phyloP scores from a whole-genome alignment of 2,888 invertebrate species.

The Acrobasis repandana region DNA sequence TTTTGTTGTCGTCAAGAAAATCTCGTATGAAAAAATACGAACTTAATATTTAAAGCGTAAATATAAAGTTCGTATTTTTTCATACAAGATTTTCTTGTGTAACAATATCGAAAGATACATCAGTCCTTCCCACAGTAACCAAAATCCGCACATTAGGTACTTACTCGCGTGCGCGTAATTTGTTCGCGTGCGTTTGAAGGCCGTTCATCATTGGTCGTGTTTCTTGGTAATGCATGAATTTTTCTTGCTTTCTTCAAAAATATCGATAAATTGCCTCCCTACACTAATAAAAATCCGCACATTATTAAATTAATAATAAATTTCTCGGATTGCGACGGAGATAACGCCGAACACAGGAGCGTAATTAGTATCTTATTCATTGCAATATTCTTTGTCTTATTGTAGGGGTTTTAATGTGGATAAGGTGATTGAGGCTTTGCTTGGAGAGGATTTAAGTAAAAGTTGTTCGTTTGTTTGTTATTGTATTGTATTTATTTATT shows the following conservation, averaged over 20 bases:
- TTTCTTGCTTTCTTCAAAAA: not conserved
- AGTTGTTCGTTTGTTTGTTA: no score
- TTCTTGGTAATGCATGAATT: not conserved
- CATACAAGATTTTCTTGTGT: not conserved
- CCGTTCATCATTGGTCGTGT: no score
- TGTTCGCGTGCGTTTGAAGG: no score
- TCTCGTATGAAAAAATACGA: no score
- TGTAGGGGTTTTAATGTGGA: slow-evolving; percentile 32
- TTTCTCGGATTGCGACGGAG: slow-evolving; percentile 40
- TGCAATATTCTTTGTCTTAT: slow-evolving; percentile 40
- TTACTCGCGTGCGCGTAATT: not conserved
- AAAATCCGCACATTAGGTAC: not conserved
- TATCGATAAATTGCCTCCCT: slow-evolving; percentile 29
- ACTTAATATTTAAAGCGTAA: no score
- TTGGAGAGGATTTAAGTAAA: no score
- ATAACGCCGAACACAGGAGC: slow-evolving; percentile 41
- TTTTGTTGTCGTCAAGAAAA: no score
- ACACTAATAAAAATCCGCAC: slow-evolving; percentile 33
- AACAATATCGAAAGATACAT: not conserved
- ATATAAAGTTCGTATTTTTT: no score
- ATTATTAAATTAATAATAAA: slow-evolving; percentile 58
- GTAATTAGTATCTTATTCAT: slow-evolving; percentile 56
- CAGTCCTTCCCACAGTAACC: not conserved
- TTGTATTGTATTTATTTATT: no score
- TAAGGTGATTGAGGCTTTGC: slow-evolving; percentile 4